phyloP scores from a whole-genome alignment of 2,888 invertebrate species.

The Mythimna impura region DNA sequence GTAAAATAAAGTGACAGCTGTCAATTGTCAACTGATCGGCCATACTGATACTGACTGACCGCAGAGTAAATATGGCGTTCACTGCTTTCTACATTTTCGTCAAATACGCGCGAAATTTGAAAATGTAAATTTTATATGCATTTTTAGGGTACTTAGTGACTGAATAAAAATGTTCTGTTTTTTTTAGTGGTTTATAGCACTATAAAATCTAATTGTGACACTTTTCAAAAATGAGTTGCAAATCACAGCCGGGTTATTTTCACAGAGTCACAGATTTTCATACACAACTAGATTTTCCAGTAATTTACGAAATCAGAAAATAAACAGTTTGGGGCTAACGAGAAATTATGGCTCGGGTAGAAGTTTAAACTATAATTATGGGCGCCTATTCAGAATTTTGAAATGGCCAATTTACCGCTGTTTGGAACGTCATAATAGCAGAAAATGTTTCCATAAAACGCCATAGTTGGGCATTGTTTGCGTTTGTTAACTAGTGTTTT shows the following conservation, averaged over 20 bases:
- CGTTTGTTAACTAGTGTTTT: constrained; percentile 55
- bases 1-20: no score
- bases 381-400: constrained; percentile 69
- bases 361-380: constrained; percentile 74
- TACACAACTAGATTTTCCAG: constrained; percentile 27
- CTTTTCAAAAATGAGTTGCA: no score
- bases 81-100: no score
- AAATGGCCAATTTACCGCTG: constrained; percentile 71
- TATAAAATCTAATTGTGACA: no score
- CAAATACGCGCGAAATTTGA: no score
- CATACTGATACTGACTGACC: no score
- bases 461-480: constrained; percentile 61
- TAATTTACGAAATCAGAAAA: constrained; percentile 50
- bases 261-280: background rate
- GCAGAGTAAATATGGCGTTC: no score
- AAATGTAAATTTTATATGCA: no score
- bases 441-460: constrained; percentile 70
- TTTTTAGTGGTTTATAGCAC: no score
- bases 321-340: constrained; percentile 59
- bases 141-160: no score
- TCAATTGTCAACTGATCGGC: no score
- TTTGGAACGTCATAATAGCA: constrained; percentile 69
- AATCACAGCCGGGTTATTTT: background rate
- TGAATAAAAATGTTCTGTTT: no score
- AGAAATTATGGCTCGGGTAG: constrained; percentile 67